Percentiles rank a stretch among this genome's conserved stretches.
Conservation (phyloP, 2,113 vertebrate genomes). For the Sminthopsis crassicaudata region DNA sequence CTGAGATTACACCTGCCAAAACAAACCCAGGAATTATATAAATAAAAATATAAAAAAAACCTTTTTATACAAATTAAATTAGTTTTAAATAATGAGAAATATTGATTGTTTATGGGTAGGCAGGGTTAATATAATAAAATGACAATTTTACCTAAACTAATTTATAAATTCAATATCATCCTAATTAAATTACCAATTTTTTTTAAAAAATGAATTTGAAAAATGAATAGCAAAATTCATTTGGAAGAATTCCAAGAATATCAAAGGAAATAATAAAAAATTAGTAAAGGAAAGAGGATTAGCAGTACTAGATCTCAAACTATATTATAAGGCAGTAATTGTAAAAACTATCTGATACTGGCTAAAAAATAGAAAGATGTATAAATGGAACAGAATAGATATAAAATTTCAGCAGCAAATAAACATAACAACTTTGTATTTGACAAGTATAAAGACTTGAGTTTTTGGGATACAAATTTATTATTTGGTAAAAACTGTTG, state of each 20-base stretch:
- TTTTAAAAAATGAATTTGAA: neutral
- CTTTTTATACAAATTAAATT: neutral
- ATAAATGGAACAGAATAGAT: neutral
- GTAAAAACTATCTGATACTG: too few species aligned
- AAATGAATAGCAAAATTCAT: neutral
- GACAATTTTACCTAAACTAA: neutral
- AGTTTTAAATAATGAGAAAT: neutral
- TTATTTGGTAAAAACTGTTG: too few species aligned
- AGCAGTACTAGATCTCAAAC: neutral
- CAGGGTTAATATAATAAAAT: neutral
- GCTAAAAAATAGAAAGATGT: neutral
- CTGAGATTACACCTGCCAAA: neutral
- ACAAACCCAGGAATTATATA: neutral
- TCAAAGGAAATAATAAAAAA: neutral
- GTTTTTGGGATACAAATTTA: neutral
- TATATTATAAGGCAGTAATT: neutral
- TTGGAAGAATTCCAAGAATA: neutral
- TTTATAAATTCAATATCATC: neutral
- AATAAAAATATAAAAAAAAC: neutral
- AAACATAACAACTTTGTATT: neutral
- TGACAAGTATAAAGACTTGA: neutral
- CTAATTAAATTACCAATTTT: neutral
- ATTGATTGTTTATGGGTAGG: neutral
- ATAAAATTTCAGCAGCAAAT: neutral
- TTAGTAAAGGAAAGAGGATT: neutral